These are phyloP conservation scores for Tetrapedia diversipes DNA, from an alignment of 2,888 invertebrate species.

Conservation along the genomic window DNA sequence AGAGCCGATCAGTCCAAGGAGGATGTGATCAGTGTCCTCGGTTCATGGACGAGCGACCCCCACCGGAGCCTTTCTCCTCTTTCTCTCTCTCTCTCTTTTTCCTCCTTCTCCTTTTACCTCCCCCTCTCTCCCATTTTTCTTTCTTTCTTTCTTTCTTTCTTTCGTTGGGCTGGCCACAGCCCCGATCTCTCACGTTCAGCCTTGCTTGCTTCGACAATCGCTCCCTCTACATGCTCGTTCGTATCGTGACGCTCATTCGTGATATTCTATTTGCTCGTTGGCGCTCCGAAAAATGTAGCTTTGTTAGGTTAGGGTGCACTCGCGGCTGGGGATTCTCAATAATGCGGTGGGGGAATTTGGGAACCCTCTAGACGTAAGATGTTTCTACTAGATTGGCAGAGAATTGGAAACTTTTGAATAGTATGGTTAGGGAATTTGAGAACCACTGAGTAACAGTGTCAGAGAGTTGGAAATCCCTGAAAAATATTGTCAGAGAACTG, in stretches of 20 bases:
- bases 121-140: constrained; percentile 23
- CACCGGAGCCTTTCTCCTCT: constrained; percentile 81
- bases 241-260: constrained; percentile 18
- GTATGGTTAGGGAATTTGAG: too few species aligned
- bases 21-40: constrained; percentile 69
- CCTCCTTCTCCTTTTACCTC: constrained; percentile 36
- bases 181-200: constrained; percentile 12
- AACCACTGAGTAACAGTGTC: too few species aligned
- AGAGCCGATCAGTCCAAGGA: constrained; percentile 73
- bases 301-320: too few species aligned
- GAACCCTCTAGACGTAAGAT: too few species aligned
- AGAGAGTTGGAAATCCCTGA: too few species aligned
- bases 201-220: constrained; percentile 16
- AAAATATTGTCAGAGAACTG: too few species aligned
- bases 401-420: too few species aligned
- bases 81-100: constrained; percentile 52
- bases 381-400: too few species aligned
- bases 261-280: background rate
- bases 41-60: constrained; percentile 81
- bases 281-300: constrained; percentile 35
- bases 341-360: too few species aligned
- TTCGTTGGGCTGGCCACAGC: too few species aligned
- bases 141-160: constrained; percentile 1
- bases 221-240: constrained; percentile 3
- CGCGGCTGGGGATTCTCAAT: too few species aligned